A percentile compares a stretch with the other conserved stretches of the same genome.
These are phyloP conservation scores for Amphipyra berbera DNA, from an alignment of 2,888 invertebrate genomes.

Conservation along the genomic window DNA sequence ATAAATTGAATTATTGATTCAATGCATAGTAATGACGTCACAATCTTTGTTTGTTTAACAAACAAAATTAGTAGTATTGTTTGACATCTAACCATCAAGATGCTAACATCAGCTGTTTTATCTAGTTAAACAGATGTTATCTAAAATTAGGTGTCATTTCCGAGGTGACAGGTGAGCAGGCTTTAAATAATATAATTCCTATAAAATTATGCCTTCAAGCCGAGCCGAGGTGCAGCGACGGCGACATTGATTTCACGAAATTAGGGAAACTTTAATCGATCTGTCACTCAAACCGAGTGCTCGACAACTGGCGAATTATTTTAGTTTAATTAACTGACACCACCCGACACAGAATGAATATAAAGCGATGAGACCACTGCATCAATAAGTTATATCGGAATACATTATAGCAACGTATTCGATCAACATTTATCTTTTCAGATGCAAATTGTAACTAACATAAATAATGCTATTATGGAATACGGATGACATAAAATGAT, in stretches of 20 bases:
- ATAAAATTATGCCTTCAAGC: constrained; percentile 36
- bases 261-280: constrained; percentile 69
- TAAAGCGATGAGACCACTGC: constrained; percentile 21
- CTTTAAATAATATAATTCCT: constrained; percentile 44
- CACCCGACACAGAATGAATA: constrained; percentile 45
- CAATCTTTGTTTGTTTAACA: too few species aligned
- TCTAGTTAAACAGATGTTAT: constrained; percentile 50
- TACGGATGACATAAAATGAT: neutral
- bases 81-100: constrained; percentile 15
- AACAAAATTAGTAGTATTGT: too few species aligned
- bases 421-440: constrained; percentile 6
- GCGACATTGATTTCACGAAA: constrained; percentile 59
- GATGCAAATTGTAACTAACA: constrained; percentile 12
- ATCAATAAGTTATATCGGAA: constrained; percentile 32
- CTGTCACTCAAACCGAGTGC: constrained; percentile 66
- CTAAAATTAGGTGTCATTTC: constrained; percentile 60
- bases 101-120: constrained; percentile 1
- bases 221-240: constrained; percentile 28
- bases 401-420: constrained; percentile 13
- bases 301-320: constrained; percentile 52
- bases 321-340: constrained; percentile 52
- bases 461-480: constrained; percentile 3
- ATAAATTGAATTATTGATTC: too few species aligned
- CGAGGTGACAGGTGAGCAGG: constrained; percentile 52
- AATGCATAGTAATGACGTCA: too few species aligned